Conservation (phyloP, 2,113 vertebrate genomes). For the Mus spicilegus region DNA sequence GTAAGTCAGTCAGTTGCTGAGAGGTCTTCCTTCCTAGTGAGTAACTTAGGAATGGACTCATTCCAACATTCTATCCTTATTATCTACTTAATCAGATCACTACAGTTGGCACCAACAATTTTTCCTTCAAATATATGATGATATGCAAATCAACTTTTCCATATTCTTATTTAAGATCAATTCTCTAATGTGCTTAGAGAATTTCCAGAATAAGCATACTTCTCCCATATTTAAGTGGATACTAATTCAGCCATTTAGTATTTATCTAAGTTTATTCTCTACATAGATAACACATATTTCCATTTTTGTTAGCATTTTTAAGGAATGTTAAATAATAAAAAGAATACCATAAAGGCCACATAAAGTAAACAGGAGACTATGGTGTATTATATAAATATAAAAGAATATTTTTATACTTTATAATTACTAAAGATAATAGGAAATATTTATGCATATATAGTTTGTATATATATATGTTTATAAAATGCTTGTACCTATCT, state of each 20-base stretch:
- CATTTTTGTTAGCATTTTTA: neutral
- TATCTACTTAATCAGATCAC: neutral
- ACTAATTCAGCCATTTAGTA: neutral
- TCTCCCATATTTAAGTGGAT: neutral
- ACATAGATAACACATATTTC: neutral
- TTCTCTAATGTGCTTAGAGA: neutral
- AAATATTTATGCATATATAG: neutral
- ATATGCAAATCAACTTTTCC: neutral
- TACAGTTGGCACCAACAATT: rapidly evolving
- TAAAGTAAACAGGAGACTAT: neutral
- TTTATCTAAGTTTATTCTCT: neutral
- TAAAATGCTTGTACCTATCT: too few species aligned
- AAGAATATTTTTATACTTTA: neutral
- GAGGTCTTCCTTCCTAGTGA: neutral
- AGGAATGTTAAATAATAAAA: neutral
- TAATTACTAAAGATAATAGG: neutral
- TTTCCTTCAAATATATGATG: neutral
- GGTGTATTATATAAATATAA: neutral
- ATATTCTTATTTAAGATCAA: neutral
- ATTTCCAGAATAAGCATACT: neutral
- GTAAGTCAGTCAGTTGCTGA: neutral
- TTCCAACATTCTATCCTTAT: neutral
- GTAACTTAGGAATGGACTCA: neutral
- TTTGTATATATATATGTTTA: neutral
- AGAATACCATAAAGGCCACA: neutral